Percentiles rank a stretch among this genome's conserved stretches.
Conservation (phyloP, 64 coral and sea anemone genomes). For the Porites lutea region DNA sequence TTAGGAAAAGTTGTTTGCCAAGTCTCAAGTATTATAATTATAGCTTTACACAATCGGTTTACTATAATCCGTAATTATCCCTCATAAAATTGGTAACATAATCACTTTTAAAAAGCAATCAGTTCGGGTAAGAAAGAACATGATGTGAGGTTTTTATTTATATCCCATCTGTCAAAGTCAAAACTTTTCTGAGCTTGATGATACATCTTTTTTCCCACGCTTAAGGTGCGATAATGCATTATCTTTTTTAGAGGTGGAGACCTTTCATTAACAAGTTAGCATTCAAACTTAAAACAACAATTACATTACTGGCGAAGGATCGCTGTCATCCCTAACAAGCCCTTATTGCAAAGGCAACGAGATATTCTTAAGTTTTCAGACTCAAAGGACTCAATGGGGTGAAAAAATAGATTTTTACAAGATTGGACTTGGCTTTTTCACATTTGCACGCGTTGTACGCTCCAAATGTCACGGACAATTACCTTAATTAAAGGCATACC, state of each 20-base stretch:
- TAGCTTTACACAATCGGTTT: too few species aligned
- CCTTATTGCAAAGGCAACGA: too few species aligned
- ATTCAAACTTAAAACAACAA: not conserved
- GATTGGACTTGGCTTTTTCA: too few species aligned
- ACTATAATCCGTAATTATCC: not conserved
- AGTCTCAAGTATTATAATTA: too few species aligned
- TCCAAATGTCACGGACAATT: not conserved
- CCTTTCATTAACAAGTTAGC: slow-evolving; percentile 7
- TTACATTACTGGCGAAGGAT: too few species aligned
- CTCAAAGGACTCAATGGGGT: too few species aligned
- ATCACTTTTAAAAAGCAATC: not conserved
- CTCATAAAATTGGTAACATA: not conserved
- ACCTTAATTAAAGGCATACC: not conserved
- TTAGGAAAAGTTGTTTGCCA: too few species aligned
- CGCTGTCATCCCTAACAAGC: too few species aligned
- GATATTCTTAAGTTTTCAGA: too few species aligned
- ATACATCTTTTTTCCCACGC: slow-evolving; percentile 26
- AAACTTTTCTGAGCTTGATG: not conserved
- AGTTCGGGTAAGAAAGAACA: not conserved
- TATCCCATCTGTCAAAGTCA: slow-evolving; percentile 25
- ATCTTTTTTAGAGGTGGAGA: not conserved
- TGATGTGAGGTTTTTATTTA: not conserved
- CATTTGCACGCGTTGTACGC: not conserved
- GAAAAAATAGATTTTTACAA: too few species aligned
- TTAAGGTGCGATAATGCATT: not conserved